Percentiles rank a stretch among this genome's conserved stretches.
Conservation (phyloP, 37 sponge, comb jelly and placozoan species). For the Tethya wilhelma region DNA sequence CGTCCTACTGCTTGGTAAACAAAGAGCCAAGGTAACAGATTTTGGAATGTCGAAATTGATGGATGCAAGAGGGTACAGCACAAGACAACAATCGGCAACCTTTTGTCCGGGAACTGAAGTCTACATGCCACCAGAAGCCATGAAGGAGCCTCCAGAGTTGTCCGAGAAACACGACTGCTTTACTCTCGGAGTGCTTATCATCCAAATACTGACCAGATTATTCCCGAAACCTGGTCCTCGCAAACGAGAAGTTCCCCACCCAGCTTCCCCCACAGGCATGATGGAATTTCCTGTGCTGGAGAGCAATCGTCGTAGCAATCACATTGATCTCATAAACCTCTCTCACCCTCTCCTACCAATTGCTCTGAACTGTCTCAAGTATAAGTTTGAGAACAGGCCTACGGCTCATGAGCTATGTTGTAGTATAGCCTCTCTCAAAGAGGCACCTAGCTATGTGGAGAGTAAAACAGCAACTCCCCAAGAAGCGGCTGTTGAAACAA, state of each 20-base stretch:
- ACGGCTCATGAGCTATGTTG: not conserved
- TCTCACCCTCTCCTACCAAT: not conserved
- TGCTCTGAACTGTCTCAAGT: too few species aligned
- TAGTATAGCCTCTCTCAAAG: not conserved
- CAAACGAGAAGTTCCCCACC: not conserved
- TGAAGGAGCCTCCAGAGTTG: not conserved
- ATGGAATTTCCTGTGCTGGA: constrained; percentile 6
- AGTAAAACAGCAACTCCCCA: too few species aligned
- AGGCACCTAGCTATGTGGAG: not conserved
- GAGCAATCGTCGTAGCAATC: constrained; percentile 9
- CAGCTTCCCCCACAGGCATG: not conserved
- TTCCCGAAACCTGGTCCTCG: constrained; percentile 24
- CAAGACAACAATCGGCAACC: not conserved
- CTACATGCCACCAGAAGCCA: constrained; percentile 47
- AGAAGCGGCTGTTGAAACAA: too few species aligned
- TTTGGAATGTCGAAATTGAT: constrained; percentile 37
- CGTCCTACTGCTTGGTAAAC: constrained; percentile 18
- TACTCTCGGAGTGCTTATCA: constrained; percentile 21
- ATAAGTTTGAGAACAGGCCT: not conserved
- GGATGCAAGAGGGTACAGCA: not conserved
- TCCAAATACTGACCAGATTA: constrained; percentile 18
- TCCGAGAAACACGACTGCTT: constrained; percentile 13
- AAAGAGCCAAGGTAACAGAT: constrained; percentile 48
- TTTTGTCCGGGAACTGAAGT: constrained; percentile 24
- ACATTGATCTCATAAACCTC: not conserved